Conservation (phyloP, 2,113 vertebrate species). For the Eleginops maclovinus region DNA sequence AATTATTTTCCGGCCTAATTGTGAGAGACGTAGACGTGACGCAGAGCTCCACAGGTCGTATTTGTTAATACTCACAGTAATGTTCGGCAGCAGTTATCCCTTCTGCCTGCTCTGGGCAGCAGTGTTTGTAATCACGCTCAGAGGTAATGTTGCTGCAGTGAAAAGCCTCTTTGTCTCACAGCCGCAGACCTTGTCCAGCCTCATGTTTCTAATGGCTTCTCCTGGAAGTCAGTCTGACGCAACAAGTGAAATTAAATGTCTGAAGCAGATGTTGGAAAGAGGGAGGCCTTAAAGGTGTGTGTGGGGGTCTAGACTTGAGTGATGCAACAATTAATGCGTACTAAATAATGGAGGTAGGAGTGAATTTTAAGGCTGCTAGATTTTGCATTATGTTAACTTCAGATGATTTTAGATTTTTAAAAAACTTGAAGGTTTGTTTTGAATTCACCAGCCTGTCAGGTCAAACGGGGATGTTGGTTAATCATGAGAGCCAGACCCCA, state of each 20-base stretch:
- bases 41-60: too few species aligned
- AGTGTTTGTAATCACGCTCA: slow-evolving; percentile 1
- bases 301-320: neutral
- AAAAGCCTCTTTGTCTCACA: slow-evolving; percentile 70
- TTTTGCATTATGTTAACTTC: neutral
- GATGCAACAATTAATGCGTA: neutral
- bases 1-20: too few species aligned
- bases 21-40: too few species aligned
- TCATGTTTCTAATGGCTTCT: slow-evolving; percentile 58
- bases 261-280: slow-evolving; percentile 67
- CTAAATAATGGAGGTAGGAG: neutral
- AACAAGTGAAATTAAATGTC: slow-evolving; percentile 66
- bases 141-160: slow-evolving; percentile 5
- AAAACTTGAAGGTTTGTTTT: neutral
- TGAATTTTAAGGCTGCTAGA: neutral
- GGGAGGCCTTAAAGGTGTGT: neutral
- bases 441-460: neutral
- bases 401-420: neutral
- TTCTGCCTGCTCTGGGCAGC: neutral
- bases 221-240: slow-evolving; percentile 60
- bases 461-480: slow-evolving; percentile 3
- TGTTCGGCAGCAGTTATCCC: neutral
- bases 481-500: slow-evolving; percentile 2
- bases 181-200: slow-evolving; percentile 46
- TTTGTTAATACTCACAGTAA: neutral